Percentiles rank a stretch among this genome's conserved stretches.
These are phyloP conservation scores for Odontophorus gujanensis DNA, from an alignment of 2,113 vertebrate genomes.

Conservation along the genomic window DNA sequence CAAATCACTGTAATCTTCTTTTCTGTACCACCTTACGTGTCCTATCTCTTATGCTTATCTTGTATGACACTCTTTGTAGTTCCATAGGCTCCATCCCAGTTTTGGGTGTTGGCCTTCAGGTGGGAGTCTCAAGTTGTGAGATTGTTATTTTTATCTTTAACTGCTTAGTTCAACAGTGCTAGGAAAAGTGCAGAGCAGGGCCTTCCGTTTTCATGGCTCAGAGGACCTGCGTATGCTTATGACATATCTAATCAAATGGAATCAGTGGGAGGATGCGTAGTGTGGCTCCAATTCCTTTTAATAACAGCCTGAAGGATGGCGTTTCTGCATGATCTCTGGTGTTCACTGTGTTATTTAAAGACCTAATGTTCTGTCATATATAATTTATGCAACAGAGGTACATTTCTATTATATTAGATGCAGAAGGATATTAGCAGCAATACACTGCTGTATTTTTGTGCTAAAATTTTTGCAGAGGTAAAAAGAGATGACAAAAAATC, in stretches of 20 bases:
- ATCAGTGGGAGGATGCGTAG: conserved; percentile 30
- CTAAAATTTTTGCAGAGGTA: conserved; percentile 9
- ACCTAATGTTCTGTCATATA: conserved; percentile 56
- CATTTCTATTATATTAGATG: conserved; percentile 53
- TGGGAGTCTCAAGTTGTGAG: background rate
- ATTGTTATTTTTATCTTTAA: background rate
- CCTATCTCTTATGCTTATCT: background rate
- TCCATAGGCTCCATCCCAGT: background rate
- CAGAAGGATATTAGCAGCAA: conserved; percentile 47
- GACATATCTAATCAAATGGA: conserved; percentile 47
- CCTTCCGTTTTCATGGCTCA: background rate
- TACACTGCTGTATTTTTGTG: conserved; percentile 45
- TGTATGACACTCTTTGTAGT: background rate
- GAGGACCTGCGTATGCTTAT: background rate
- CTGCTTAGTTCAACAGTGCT: background rate
- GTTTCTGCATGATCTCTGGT: background rate
- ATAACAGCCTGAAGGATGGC: conserved; percentile 57
- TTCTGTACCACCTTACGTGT: background rate
- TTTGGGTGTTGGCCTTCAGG: background rate
- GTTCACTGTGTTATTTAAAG: conserved; percentile 66
- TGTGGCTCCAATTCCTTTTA: conserved; percentile 18
- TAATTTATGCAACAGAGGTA: conserved; percentile 67
- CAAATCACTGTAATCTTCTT: background rate
- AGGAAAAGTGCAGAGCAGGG: background rate
- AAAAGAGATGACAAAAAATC: conserved; percentile 19